Evolutionary conservation across 2,797 vertebrate species (phyloP).

Genomic region (Gorsachius magnificus): DNA sequence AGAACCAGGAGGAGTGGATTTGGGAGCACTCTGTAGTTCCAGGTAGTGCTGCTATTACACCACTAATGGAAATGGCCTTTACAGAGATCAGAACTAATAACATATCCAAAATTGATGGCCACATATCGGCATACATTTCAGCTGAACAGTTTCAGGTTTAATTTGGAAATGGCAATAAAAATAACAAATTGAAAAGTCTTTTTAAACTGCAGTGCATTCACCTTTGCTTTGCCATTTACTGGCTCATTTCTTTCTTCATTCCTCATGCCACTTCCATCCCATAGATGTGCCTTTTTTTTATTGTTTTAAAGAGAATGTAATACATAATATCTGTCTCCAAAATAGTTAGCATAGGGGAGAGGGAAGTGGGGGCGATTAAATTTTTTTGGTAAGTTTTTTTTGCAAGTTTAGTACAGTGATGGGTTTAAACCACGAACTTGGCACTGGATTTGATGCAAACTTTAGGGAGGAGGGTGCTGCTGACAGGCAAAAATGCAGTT

Average conservation of each 20-base stretch:
- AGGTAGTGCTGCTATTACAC: not conserved
- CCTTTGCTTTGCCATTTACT: not conserved
- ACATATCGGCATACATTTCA: not conserved
- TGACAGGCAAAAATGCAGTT: not conserved
- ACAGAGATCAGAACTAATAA: not conserved
- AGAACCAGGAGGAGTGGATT: not conserved
- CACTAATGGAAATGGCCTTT: not conserved
- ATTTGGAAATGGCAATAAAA: not conserved
- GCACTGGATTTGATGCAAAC: not conserved
- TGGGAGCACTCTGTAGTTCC: not conserved
- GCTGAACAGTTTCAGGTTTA: not conserved
- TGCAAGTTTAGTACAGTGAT: not conserved
- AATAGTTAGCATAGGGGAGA: not conserved
- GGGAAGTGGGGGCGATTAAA: fast-evolving
- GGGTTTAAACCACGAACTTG: not conserved
- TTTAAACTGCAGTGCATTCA: not conserved
- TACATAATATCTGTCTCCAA: not conserved
- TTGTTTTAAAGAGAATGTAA: not conserved
- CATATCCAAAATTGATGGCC: not conserved
- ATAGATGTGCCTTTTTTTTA: no score
- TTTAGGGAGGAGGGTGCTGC: not conserved
- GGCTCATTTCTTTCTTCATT: not conserved
- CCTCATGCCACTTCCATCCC: not conserved
- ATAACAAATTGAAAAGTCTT: not conserved
- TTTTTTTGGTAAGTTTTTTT: not conserved